Evolutionary conservation across 2,113 vertebrate genomes (phyloP).

Genomic region (Prunella himalayana): DNA sequence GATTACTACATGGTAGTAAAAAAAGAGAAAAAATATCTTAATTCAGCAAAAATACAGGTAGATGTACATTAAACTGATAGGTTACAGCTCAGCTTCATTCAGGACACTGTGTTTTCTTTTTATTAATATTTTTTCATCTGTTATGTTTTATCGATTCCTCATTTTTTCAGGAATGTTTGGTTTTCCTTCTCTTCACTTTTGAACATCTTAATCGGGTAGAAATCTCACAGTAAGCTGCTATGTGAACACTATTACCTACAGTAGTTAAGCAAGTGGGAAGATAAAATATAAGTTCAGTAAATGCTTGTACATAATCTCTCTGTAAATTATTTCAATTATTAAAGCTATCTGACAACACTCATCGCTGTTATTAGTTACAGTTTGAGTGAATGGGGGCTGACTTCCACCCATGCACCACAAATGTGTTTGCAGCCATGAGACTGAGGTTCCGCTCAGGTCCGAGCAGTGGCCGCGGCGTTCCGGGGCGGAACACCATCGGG

Average conservation of each 20-base stretch:
- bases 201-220: constrained; percentile 3
- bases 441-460: background rate
- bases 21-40: constrained; percentile 13
- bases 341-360: background rate
- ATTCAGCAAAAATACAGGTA: constrained; percentile 33
- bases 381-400: background rate
- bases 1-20: constrained; percentile 67
- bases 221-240: constrained; percentile 58
- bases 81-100: constrained; percentile 1
- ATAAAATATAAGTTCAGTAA: constrained; percentile 43
- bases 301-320: constrained; percentile 27
- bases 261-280: constrained; percentile 38
- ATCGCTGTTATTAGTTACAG: background rate
- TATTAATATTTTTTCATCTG: background rate
- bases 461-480: background rate
- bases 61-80: constrained; percentile 13
- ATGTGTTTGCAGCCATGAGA: background rate
- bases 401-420: background rate
- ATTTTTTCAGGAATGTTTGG: background rate
- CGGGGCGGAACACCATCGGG: background rate
- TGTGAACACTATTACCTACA: constrained; percentile 52
- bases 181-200: background rate
- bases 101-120: background rate
- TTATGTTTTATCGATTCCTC: constrained; percentile 3
- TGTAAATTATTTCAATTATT: background rate